Evolutionary conservation across 2,888 invertebrate genomes (phyloP).

Genomic region (Lepeophtheirus nordmannii): DNA sequence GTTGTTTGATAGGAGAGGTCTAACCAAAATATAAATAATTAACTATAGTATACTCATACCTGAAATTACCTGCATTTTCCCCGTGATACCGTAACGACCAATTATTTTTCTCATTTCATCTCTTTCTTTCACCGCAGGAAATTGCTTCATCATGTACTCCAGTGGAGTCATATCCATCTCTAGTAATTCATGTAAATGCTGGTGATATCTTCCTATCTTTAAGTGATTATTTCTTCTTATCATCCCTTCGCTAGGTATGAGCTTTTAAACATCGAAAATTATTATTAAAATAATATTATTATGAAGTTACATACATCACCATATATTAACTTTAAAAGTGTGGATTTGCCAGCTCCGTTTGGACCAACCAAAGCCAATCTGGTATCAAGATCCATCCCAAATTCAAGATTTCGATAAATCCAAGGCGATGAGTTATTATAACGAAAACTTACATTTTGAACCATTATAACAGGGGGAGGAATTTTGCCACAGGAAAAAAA

Average conservation of each 20-base stretch:
- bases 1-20: constrained; percentile 80
- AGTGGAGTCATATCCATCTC: constrained; percentile 86
- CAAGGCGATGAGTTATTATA: constrained; percentile 70
- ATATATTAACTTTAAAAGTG: constrained; percentile 81
- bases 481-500: constrained; percentile 90
- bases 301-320: constrained; percentile 51
- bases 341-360: constrained; percentile 97
- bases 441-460: constrained; percentile 89
- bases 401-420: constrained; percentile 94
- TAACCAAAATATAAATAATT: constrained; percentile 32
- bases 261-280: constrained; percentile 36
- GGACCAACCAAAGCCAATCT: constrained; percentile 83
- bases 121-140: constrained; percentile 88
- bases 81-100: constrained; percentile 91
- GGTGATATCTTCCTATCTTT: constrained; percentile 92
- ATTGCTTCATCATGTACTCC: constrained; percentile 94
- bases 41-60: background rate
- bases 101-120: constrained; percentile 75
- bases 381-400: constrained; percentile 96
- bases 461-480: constrained; percentile 98
- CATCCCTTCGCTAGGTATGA: constrained; percentile 86
- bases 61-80: constrained; percentile 65
- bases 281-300: background rate
- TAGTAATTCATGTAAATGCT: constrained; percentile 88
- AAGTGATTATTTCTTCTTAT: constrained; percentile 95